Conservation (phyloP, 2,797 vertebrate genomes). For the Jordanella pulchra region DNA sequence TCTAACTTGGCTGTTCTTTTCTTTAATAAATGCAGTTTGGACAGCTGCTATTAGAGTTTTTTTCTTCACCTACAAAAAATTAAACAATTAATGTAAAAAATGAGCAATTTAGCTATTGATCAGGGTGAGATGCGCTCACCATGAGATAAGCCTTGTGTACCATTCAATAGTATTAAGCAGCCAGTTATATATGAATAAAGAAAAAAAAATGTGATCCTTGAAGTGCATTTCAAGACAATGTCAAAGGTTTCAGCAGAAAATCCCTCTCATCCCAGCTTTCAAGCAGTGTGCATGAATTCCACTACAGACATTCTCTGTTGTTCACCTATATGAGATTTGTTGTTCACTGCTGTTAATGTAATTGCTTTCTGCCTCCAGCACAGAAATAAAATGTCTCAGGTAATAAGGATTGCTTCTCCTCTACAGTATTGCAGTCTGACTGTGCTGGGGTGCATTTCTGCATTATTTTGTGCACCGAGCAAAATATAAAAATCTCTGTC, state of each 20-base stretch:
- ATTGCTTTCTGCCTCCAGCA: slow-evolving; percentile 61
- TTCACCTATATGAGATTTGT: slow-evolving; percentile 62
- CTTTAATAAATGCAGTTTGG: not conserved
- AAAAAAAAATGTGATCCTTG: not conserved
- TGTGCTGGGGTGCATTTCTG: slow-evolving; percentile 29
- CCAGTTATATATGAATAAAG: slow-evolving; percentile 12
- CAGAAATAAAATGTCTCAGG: slow-evolving; percentile 53
- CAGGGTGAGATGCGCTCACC: not conserved
- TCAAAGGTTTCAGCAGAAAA: slow-evolving; percentile 33
- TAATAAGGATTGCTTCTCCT: slow-evolving; percentile 46
- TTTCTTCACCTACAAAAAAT: not conserved
- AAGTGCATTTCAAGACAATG: not conserved
- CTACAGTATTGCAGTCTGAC: slow-evolving; percentile 16
- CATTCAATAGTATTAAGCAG: not conserved
- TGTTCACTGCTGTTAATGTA: slow-evolving; percentile 61
- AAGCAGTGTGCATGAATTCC: slow-evolving; percentile 39
- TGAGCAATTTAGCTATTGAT: not conserved
- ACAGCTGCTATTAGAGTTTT: not conserved
- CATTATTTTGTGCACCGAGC: slow-evolving; percentile 38
- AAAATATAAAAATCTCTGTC: slow-evolving; percentile 42
- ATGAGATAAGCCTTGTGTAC: not conserved
- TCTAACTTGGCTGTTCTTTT: not conserved
- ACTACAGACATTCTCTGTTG: slow-evolving; percentile 57
- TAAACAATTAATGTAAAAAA: not conserved
- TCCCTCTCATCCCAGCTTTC: slow-evolving; percentile 21